Evolutionary conservation across 1,140 invertebrate genomes (phyloP), one percentile per base, ranked within the genome.

Genomic region (Maconellicoccus hirsutus): DNA sequence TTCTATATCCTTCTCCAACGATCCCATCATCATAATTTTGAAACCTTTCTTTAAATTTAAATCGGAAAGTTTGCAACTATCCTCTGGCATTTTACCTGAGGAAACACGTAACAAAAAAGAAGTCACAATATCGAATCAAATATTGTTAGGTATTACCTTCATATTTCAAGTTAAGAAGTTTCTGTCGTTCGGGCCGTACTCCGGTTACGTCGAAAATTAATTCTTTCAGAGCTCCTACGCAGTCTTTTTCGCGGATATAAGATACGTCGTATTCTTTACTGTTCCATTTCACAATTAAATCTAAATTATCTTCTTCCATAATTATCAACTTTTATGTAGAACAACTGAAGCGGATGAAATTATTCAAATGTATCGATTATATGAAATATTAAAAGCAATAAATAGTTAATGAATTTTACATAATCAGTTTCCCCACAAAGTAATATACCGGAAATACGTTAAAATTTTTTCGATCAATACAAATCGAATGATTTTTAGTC

Each of bases 21-120:
- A 96, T 0, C 95, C 96, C 85, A 98, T 95, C 88, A 98, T 91
- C 93, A 98, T 96, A 16, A 98, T 84, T 80, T 96, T 96, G 71
- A 91, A 89, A 33, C 91, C 91, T n/a, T 87, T 85, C 78, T 94
- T 95, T 3, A 96, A 78, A 73, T 88, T 88, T 59, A 95, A 77
- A 23, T 85, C 80, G 14, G 83, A 82, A 21, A 96, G 79, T 63
- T 83, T 83, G 73, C 87, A 85, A 73, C 86, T 86, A 79, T 95
- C 90, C 71, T 86, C 84, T 0, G 91, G 87, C 71, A 86, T 83
- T 83, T 93, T 93, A 25, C 91, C 93, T 96, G n/a, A n/a, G n/a
- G n/a, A n/a, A n/a, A n/a, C n/a, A n/a, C n/a, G n/a, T n/a, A n/a
- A 33, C 29, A 33, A 33, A 3, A 33, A 75, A 19, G n/a, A n/a